Evolutionary conservation across 2,888 invertebrate genomes (phyloP).

Genomic region (Steinernema carpocapsae): DNA sequence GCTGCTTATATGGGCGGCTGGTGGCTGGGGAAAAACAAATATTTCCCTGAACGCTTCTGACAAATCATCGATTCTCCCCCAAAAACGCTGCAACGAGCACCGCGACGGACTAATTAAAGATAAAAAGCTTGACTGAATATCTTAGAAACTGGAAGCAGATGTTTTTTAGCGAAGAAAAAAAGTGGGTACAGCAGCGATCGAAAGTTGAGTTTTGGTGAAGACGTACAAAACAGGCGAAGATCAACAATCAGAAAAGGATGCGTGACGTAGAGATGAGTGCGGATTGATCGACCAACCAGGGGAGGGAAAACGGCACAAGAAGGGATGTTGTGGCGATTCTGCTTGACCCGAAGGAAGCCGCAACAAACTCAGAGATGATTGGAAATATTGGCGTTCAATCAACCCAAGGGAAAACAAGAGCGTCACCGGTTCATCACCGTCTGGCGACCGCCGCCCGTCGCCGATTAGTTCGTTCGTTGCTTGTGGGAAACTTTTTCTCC

Average conservation of each 20-base stretch:
- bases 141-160: not conserved
- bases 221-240: not conserved
- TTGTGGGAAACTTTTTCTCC: conserved; percentile 1
- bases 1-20: conserved; percentile 29
- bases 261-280: conserved; percentile 1
- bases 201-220: too few relatives aligned
- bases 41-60: conserved; percentile 7
- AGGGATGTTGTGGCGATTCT: too few relatives aligned
- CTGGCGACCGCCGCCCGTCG: not conserved
- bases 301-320: not conserved
- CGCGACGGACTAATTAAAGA: not conserved
- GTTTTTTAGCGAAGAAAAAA: too few relatives aligned
- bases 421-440: not conserved
- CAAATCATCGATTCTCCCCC: conserved; percentile 13
- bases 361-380: not conserved
- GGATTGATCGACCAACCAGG: not conserved
- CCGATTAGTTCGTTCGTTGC: conserved; percentile 1
- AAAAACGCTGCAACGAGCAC: not conserved
- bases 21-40: conserved; percentile 31
- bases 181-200: too few relatives aligned
- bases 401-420: conserved; percentile 1
- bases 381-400: not conserved
- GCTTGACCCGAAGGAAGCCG: too few relatives aligned
- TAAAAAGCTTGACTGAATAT: not conserved
- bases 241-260: not conserved